Evolutionary conservation across 2,888 invertebrate species (phyloP), one percentile per base, ranked within the genome.

Genomic region (Cryptophagus acutangulus): DNA sequence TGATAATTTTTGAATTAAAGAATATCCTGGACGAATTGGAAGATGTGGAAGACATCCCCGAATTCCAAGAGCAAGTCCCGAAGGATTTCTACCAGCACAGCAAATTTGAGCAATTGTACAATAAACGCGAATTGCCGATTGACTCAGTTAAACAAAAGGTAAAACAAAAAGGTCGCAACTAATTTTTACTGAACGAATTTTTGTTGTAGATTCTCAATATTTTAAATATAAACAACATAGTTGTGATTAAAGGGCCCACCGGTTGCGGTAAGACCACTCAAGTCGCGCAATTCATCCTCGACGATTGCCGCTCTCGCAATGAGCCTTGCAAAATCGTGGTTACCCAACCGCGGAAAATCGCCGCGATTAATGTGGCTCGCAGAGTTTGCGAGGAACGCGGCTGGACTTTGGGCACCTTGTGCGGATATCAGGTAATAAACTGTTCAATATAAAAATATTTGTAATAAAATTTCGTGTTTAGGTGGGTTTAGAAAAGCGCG

Each of bases 261-360:
- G 97, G 97, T 1, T 94, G 94, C 65, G 97, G 97, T 12, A 91
- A 91, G 69, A 91, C 93, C 0, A 90, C 89, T 0, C 87, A 89
- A 69, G 87, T 91, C 0, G 93, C 95, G 0, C 95, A 95, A 65
- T 93, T 84, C 71, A 89, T 96, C 48, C 70, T 95, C n/a, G 90
- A 95, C 54, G 76, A 84, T 52, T 79, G 78, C 49, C 79, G 75
- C 38, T 71, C 76, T 33, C 74, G 75, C 16, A 74, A 76, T 15
- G 71, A 72, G 38, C 76, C 77, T 34, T 92, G 92, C 61, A 93
- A 90, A 65, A 91, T 96, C 48, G 73, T 87, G 29, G 90, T 95
- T 0, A 96, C 96, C 0, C 95, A 96, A 63, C 96, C 96, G 0
- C 76, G 96, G 40, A 79, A 89, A 57, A 91, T 97, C 54, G 96